Percentiles rank a stretch among this genome's conserved stretches.
These are phyloP conservation scores for Hoplias malabaricus DNA, from an alignment of 2,113 vertebrate genomes.

Conservation along the genomic window DNA sequence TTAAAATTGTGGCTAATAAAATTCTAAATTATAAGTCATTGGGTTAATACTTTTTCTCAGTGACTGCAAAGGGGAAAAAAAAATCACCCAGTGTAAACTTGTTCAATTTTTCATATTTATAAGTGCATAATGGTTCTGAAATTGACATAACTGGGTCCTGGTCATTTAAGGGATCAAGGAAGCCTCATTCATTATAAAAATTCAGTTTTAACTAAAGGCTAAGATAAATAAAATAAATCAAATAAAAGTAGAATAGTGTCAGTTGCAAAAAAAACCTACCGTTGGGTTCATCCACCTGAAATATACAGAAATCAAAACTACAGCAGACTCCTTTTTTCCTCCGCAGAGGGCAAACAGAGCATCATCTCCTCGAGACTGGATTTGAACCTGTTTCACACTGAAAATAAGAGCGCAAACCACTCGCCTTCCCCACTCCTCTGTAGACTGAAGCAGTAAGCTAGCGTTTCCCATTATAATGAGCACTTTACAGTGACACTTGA, in stretches of 20 bases:
- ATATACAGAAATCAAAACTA: neutral
- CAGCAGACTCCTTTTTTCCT: neutral
- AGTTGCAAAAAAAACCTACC: conserved; percentile 6
- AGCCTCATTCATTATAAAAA: too few species aligned
- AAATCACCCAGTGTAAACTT: too few species aligned
- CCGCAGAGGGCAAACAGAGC: neutral
- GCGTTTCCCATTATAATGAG: neutral
- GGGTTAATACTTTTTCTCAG: too few species aligned
- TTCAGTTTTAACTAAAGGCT: too few species aligned
- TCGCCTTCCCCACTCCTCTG: neutral
- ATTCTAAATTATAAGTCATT: too few species aligned
- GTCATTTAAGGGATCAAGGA: too few species aligned
- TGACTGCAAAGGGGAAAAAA: too few species aligned
- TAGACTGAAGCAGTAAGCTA: neutral
- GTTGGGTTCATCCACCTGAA: neutral
- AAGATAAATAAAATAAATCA: neutral
- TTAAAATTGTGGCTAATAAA: too few species aligned
- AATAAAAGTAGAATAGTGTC: too few species aligned
- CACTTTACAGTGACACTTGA: neutral
- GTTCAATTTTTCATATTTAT: too few species aligned
- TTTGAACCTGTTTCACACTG: neutral
- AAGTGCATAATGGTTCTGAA: too few species aligned
- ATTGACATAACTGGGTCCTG: too few species aligned
- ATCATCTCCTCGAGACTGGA: neutral
- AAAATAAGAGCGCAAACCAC: neutral